A percentile compares a stretch with the other conserved stretches of the same genome.
Conservation (phyloP, 2,113 vertebrate genomes). For the Thomomys bottae region DNA sequence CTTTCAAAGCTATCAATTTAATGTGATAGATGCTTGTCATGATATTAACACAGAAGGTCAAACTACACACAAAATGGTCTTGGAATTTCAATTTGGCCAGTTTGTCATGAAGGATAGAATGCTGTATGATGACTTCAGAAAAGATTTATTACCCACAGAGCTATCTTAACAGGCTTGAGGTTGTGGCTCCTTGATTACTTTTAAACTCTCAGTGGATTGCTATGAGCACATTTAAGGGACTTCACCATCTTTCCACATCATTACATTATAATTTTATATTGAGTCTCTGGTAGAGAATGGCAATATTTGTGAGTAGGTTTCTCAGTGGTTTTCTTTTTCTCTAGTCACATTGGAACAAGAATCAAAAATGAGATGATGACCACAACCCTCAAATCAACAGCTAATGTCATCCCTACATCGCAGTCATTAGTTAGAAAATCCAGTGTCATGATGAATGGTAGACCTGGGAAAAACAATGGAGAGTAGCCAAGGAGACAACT, state of each 20-base stretch:
- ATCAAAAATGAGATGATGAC: background rate
- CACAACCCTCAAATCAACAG: accelerated
- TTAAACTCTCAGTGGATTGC: background rate
- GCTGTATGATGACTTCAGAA: background rate
- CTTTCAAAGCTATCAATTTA: slow-evolving; percentile 24
- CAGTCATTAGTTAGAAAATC: background rate
- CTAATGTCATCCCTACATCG: background rate
- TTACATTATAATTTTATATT: background rate
- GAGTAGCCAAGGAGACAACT: background rate
- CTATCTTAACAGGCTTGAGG: background rate
- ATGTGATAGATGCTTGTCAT: background rate
- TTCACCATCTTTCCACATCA: background rate
- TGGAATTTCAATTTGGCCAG: background rate
- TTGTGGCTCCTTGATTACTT: background rate
- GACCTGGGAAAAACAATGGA: background rate
- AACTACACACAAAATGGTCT: background rate
- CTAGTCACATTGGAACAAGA: background rate
- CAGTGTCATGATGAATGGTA: too few relatives aligned
- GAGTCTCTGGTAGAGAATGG: background rate
- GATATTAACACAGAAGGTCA: slow-evolving; percentile 27
- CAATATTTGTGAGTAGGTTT: background rate
- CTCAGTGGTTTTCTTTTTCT: background rate
- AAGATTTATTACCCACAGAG: background rate
- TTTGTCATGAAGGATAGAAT: background rate
- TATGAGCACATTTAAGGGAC: background rate